Base-by-base conservation (phyloP, 2,113 vertebrate species). In the Caranx melampygus region DNA sequence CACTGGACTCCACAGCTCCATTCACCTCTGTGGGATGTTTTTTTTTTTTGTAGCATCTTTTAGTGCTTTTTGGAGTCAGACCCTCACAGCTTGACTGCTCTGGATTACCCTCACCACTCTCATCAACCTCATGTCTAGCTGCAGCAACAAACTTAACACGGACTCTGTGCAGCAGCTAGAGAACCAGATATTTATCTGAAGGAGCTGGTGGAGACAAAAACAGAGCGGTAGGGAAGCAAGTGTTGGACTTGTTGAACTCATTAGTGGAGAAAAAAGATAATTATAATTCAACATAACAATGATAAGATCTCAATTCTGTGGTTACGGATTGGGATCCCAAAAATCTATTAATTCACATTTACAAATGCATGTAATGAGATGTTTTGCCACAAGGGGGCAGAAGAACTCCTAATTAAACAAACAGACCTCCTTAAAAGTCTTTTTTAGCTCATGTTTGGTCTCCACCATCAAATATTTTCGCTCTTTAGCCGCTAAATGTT, bases 401-500 rank as follows among this genome's bases (percentile, higher is more conserved):
- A 42, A 42, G 40, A 42, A 45, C 62, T 26, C 26, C 26, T 26
- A 26, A 26, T 26, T 26, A 26, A 26, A 26, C 26, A 26, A 26
- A 26, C 26, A 26, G 26, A 5, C 15, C 18, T 52, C 18, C 11
- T 54, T 11, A 54, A n/a, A 54, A n/a, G 37, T 34, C 16, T 49
- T 12, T 40, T 47, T 34, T 47, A n/a, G 42, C 61, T 65, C 49
- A 14, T 51, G 5, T 67, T 67, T 67, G 45, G 64, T 20, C 64
- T 35, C 31, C 45, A n/a, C 45, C 16, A 13, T 34, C 31, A 42
- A 42, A 42, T 42, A 7, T 42, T 9, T 10, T 42, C 8, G 40
- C 10, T 42, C 40, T 37, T 37, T 42, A 42, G 40, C 40, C 9
- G 40, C 40, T 42, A 42, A 42, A 42, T 9, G 40, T 42, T 42